Evolutionary conservation across 1,140 invertebrate genomes (phyloP).

Genomic region (Macrocentrus cingulum): DNA sequence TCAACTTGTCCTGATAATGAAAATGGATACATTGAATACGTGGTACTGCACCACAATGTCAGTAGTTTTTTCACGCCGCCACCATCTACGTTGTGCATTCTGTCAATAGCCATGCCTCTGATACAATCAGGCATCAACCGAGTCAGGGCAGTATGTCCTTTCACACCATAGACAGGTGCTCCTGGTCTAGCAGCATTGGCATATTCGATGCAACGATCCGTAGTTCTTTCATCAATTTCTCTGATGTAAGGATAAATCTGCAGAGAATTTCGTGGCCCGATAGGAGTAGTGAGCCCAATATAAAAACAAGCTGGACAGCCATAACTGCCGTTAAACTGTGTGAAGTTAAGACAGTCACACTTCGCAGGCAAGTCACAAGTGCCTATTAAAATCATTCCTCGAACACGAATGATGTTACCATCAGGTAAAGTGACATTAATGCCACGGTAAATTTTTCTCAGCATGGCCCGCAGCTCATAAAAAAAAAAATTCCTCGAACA

Average conservation of each 20-base stretch:
- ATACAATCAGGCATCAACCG: not conserved
- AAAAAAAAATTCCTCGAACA: no score
- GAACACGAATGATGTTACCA: not conserved
- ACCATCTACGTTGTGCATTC: constrained; percentile 14
- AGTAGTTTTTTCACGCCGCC: constrained; percentile 18
- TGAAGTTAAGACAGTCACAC: constrained; percentile 7
- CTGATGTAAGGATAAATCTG: constrained; percentile 3
- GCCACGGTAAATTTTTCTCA: not conserved
- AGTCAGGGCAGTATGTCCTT: not conserved
- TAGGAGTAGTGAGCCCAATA: not conserved
- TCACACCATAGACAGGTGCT: constrained; percentile 5
- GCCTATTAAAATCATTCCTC: constrained; percentile 4
- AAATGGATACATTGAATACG: not conserved
- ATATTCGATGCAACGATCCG: not conserved
- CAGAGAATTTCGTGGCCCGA: not conserved
- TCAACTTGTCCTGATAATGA: not conserved
- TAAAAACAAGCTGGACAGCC: not conserved
- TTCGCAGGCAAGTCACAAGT: constrained; percentile 12
- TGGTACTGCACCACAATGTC: not conserved
- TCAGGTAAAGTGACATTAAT: not conserved
- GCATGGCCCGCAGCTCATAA: not conserved
- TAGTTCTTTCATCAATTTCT: not conserved
- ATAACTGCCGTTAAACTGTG: constrained; percentile 9
- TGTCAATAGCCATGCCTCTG: not conserved
- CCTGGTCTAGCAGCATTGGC: not conserved